Evolutionary conservation across 2,113 vertebrate species (phyloP).

Genomic region (Mohoua ochrocephala): DNA sequence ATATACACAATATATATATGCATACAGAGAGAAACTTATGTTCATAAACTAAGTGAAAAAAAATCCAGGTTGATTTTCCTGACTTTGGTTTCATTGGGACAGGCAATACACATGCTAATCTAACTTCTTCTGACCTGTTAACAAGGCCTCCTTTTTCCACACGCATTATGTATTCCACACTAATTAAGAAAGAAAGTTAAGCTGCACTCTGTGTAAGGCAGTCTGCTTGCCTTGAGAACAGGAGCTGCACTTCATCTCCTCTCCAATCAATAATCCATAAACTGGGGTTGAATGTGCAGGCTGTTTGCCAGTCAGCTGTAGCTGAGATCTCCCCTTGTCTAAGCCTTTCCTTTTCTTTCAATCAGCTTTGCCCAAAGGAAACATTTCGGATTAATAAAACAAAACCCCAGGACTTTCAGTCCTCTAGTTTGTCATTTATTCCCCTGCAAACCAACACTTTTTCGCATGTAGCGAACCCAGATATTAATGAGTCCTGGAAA

Average conservation of each 20-base stretch:
- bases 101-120: not conserved
- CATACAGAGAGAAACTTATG: fast-evolving
- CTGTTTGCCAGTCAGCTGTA: constrained; percentile 10
- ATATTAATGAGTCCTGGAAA: not conserved
- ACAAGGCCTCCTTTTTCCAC: constrained; percentile 16
- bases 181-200: constrained; percentile 54
- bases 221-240: constrained; percentile 3
- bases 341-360: not conserved
- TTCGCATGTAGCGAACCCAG: fast-evolving
- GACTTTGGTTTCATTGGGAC: not conserved
- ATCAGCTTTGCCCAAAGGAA: not conserved
- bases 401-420: not conserved
- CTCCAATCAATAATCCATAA: constrained; percentile 66
- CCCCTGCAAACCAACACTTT: not conserved
- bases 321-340: not conserved
- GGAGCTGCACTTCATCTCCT: constrained; percentile 40
- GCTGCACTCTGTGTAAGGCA: constrained; percentile 17
- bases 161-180: not conserved
- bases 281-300: constrained; percentile 17
- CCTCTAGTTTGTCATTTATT: not conserved
- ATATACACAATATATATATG: not conserved
- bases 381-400: not conserved
- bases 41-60: not conserved
- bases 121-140: not conserved
- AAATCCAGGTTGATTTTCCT: not conserved